Evolutionary conservation across 2,113 vertebrate species (phyloP), one percentile per base, ranked within the genome.

Genomic region (Scolopax mira): DNA sequence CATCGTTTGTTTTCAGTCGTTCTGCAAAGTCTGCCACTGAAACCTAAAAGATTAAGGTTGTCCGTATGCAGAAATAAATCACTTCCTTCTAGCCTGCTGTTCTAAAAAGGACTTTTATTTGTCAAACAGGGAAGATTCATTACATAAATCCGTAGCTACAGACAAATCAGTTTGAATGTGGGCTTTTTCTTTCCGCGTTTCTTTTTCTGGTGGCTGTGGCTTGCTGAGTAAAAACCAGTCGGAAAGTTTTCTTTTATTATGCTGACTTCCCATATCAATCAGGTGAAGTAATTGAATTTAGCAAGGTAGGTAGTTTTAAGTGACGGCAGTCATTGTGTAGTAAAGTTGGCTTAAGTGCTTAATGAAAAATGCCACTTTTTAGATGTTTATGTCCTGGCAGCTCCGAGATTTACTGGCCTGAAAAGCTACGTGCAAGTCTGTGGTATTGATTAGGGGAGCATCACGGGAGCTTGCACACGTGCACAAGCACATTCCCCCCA

Each of bases 1-100:
- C 88, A 81, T 90, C 23, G 64, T 67, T 64, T 90, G 61, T 81
- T 96, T 95, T 83, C 85, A 90, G 93, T 97, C 74, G 25, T 73
- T 88, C 69, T 82, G 52, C 75, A 54, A 61, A 54, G 49, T 52
- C 46, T 93, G 69, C 23, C 73, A 33, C 46, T 90, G 49, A 88
- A 91, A 79, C 54, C 31, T 31, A 17, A 80, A 92, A 87, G 27
- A 66, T 91, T 93, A 79, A 62, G 77, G 13, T 39, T 31, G 65
- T 48, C 86, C 0, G 1, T 79, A 39, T 65, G 64, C 64, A 80
- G 90, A 87, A 93, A 91, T 62, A 81, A 77, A 33, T 85, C 58
- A n/a, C 35, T 67, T 75, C 33, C 27, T 86, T 85, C 48, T 46
- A 89, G 41, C 54, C 78, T 11, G 11, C 64, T 81, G 16, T 79